Evolutionary conservation across 2,113 vertebrate species (phyloP).

Genomic region (Dasyornis broadbenti): DNA sequence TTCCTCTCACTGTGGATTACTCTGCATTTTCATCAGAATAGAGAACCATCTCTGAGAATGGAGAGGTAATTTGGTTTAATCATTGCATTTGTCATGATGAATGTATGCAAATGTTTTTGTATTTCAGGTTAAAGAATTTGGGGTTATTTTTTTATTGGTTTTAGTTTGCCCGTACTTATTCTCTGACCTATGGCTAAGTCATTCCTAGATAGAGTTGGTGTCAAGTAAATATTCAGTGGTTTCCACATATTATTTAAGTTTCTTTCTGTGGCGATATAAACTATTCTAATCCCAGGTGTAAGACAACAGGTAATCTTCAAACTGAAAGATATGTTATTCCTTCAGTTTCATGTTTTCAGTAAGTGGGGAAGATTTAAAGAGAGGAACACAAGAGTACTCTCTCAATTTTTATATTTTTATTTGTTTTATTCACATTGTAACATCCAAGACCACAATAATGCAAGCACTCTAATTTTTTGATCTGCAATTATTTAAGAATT

Average conservation of each 20-base stretch:
- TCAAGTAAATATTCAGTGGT: background rate
- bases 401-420: background rate
- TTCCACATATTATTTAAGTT: background rate
- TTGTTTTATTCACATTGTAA: background rate
- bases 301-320: background rate
- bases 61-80: conserved; percentile 25
- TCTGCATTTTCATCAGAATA: background rate
- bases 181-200: background rate
- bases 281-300: background rate
- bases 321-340: background rate
- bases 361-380: background rate
- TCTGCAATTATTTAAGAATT: background rate
- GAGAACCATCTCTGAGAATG: background rate
- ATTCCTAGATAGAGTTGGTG: background rate
- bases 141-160: background rate
- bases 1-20: background rate
- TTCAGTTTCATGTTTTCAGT: background rate
- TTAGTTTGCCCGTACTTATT: background rate
- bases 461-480: background rate
- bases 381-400: background rate
- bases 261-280: background rate
- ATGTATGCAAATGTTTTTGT: background rate
- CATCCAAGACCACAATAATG: background rate
- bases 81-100: background rate
- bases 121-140: background rate